Evolutionary conservation across 2,888 invertebrate species (phyloP).

Genomic region (Phragmatobia fuliginosa): DNA sequence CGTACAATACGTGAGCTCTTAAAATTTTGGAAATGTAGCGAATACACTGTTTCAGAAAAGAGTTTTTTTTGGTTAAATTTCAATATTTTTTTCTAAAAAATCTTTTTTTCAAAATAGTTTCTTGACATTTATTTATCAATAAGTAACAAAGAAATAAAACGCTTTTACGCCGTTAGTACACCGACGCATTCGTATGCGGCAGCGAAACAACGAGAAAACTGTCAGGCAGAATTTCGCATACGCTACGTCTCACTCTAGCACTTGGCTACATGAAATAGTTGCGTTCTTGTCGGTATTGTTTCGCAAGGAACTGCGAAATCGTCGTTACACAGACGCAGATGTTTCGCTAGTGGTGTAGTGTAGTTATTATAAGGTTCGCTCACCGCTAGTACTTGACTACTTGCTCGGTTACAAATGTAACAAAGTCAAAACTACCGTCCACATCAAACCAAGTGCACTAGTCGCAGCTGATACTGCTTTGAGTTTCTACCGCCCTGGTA

Average conservation of each 20-base stretch:
- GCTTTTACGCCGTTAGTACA: no score
- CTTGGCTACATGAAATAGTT: no score
- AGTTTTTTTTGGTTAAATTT: neutral
- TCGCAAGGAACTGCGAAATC: no score
- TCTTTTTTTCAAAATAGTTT: neutral
- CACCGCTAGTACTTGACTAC: neutral
- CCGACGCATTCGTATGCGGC: no score
- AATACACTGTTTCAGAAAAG: neutral
- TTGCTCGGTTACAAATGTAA: constrained; percentile 19
- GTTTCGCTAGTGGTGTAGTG: no score
- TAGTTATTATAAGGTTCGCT: constrained; percentile 11
- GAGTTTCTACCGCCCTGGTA: constrained; percentile 21
- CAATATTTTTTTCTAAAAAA: neutral
- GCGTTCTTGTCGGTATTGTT: no score
- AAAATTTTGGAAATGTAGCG: neutral
- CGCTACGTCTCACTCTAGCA: no score
- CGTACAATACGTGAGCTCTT: neutral
- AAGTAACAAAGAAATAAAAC: neutral
- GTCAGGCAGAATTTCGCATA: no score
- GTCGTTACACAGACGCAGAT: no score
- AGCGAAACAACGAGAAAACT: no score
- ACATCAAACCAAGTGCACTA: constrained; percentile 27
- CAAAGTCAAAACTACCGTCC: constrained; percentile 26
- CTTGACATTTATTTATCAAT: neutral
- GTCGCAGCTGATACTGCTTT: constrained; percentile 30